Evolutionary conservation across 2,888 invertebrate genomes (phyloP).

Genomic region (Apamea crenata): DNA sequence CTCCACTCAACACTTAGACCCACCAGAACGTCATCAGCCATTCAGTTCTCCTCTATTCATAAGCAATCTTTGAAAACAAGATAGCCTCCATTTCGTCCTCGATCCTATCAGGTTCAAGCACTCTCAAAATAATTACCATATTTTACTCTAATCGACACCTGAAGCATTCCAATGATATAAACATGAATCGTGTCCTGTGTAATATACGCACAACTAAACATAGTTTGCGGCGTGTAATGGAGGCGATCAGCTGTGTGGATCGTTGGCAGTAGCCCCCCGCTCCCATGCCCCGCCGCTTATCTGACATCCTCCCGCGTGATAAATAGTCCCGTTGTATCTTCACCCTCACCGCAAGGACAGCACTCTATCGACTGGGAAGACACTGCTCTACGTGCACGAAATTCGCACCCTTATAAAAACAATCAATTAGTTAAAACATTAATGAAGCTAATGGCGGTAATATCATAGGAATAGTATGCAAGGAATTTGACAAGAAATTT

Average conservation of each 20-base stretch:
- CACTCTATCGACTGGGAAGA: conserved; percentile 64
- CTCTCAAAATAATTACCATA: conserved; percentile 36
- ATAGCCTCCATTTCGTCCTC: conserved; percentile 9
- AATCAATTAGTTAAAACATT: conserved; percentile 38
- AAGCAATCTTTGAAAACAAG: conserved; percentile 32
- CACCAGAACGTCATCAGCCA: conserved; percentile 82
- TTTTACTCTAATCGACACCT: conserved; percentile 48
- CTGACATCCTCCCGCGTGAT: conserved; percentile 83
- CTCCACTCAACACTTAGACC: conserved; percentile 84
- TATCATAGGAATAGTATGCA: conserved; percentile 7
- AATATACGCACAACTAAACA: conserved; percentile 64
- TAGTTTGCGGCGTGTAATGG: conserved; percentile 69
- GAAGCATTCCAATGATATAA: conserved; percentile 58
- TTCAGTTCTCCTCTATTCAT: conserved; percentile 67
- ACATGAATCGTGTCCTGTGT: conserved; percentile 49
- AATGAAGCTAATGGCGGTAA: conserved; percentile 21
- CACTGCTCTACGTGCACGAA: conserved; percentile 26
- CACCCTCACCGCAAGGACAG: conserved; percentile 77
- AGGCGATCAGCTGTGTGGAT: conserved; percentile 77
- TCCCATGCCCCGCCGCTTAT: conserved; percentile 75
- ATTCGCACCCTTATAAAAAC: conserved; percentile 25
- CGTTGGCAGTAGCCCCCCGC: conserved; percentile 66
- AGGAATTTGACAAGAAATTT: conserved; percentile 47
- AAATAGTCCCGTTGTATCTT: conserved; percentile 83
- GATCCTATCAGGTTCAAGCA: conserved; percentile 17